Conservation (phyloP, 2,113 vertebrate genomes). For the Chelonoidis abingdonii region DNA sequence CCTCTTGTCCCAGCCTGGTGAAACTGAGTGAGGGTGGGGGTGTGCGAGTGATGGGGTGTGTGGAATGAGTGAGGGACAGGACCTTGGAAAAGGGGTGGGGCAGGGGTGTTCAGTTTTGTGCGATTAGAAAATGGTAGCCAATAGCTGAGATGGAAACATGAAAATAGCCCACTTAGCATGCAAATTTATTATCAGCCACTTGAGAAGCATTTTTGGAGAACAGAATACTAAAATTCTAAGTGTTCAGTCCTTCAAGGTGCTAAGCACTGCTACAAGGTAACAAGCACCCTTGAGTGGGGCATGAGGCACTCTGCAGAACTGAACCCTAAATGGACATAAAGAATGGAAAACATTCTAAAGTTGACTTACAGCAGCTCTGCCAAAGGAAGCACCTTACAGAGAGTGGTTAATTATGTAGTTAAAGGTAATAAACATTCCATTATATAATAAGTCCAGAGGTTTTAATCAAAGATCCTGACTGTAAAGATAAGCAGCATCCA, state of each 20-base stretch:
- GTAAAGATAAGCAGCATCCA: neutral
- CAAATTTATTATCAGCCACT: neutral
- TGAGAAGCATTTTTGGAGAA: neutral
- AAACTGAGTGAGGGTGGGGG: too few relatives aligned
- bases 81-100: too few relatives aligned
- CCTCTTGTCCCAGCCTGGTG: too few relatives aligned
- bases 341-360: neutral
- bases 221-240: too few relatives aligned
- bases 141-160: neutral
- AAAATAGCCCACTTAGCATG: neutral
- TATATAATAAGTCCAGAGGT: neutral
- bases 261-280: accelerated
- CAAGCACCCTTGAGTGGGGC: neutral
- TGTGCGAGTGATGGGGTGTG: too few relatives aligned
- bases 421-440: too few relatives aligned
- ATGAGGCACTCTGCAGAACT: neutral
- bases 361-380: neutral
- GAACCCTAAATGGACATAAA: neutral
- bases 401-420: too few relatives aligned
- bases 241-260: too few relatives aligned
- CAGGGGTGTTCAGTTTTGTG: too few relatives aligned
- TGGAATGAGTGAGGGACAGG: too few relatives aligned
- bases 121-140: too few relatives aligned
- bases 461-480: neutral
- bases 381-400: neutral